These are phyloP conservation scores for Rhagologus leucostigma DNA, from an alignment of 2,113 vertebrate species.

Conservation along the genomic window DNA sequence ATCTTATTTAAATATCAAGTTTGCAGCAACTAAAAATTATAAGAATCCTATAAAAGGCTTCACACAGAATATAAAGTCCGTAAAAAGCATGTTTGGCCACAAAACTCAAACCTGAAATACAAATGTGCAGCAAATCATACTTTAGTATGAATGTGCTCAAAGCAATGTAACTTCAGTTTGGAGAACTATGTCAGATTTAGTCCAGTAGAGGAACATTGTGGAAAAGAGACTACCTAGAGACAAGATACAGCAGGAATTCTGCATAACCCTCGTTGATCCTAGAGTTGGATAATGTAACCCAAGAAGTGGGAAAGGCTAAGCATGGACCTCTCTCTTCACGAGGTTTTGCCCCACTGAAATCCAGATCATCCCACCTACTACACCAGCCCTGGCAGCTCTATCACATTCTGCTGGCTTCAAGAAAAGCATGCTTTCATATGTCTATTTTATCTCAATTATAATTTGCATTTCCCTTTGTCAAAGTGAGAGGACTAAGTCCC, in stretches of 20 bases:
- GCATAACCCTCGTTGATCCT: not conserved
- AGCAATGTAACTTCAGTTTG: not conserved
- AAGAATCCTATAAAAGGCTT: not conserved
- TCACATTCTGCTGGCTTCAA: not conserved
- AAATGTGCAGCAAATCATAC: not conserved
- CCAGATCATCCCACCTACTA: not conserved
- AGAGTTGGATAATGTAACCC: not conserved
- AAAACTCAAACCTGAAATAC: not conserved
- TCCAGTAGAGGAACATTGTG: not conserved
- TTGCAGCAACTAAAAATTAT: not conserved
- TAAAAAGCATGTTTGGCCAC: not conserved
- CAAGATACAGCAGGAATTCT: not conserved
- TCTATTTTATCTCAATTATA: not conserved
- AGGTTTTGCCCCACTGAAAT: not conserved
- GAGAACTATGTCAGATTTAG: not conserved
- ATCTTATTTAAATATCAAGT: not conserved
- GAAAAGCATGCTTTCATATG: not conserved
- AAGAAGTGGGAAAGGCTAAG: not conserved
- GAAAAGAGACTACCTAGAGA: not conserved
- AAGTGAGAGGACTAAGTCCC: not conserved
- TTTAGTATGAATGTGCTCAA: not conserved
- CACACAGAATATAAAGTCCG: not conserved
- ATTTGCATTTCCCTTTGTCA: not conserved
- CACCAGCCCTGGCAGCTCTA: not conserved
- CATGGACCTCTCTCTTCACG: not conserved